A percentile compares a stretch with the other conserved stretches of the same genome.
These are phyloP conservation scores for Diachrysia chrysitis DNA, from an alignment of 2,888 invertebrate species.

Conservation along the genomic window DNA sequence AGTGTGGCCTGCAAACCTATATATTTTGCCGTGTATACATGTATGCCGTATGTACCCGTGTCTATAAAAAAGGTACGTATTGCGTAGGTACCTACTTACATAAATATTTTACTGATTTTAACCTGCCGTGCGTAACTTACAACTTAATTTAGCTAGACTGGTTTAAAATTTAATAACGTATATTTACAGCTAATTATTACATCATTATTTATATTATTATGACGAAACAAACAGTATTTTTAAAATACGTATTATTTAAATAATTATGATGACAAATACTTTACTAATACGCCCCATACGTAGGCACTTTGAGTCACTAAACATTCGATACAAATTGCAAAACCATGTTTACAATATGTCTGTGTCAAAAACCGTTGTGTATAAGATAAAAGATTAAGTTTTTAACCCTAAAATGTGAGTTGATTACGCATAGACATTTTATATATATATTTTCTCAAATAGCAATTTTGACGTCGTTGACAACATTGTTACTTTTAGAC, in stretches of 20 bases:
- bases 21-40: too few relatives aligned
- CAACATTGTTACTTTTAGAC: constrained; percentile 39
- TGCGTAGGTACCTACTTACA: too few relatives aligned
- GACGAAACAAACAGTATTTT: not conserved
- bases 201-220: not conserved
- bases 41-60: too few relatives aligned
- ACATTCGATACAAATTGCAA: constrained; percentile 68
- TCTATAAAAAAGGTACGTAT: too few relatives aligned
- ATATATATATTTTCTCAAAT: constrained; percentile 27
- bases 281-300: constrained; percentile 15
- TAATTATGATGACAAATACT: constrained; percentile 40
- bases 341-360: constrained; percentile 75
- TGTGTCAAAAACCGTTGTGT: constrained; percentile 62
- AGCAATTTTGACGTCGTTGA: constrained; percentile 45
- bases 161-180: not conserved
- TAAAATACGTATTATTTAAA: constrained; percentile 4
- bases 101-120: too few relatives aligned
- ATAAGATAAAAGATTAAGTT: constrained; percentile 60
- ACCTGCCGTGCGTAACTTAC: not conserved
- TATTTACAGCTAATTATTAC: not conserved
- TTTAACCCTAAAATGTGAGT: constrained; percentile 57
- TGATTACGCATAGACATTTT: constrained; percentile 43
- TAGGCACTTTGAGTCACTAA: constrained; percentile 51
- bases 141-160: not conserved
- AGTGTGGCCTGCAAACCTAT: too few relatives aligned